Evolutionary conservation across 2,888 invertebrate genomes (phyloP).

Genomic region (Nephrotoma appendiculata): DNA sequence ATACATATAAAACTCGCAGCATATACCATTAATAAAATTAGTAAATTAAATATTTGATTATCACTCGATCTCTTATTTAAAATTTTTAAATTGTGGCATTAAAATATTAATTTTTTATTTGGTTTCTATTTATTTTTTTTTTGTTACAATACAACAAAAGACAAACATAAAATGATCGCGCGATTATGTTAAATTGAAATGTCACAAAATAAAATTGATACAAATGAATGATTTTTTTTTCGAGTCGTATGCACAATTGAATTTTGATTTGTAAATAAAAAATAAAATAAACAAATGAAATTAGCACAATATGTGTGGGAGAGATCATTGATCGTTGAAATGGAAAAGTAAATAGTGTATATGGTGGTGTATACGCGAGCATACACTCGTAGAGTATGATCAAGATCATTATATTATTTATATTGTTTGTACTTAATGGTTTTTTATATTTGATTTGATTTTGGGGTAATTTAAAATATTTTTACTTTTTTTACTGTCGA

Average conservation of each 20-base stretch:
- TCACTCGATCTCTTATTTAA: neutral
- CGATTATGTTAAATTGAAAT: neutral
- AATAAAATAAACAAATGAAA: neutral
- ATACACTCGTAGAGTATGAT: neutral
- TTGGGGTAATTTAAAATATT: neutral
- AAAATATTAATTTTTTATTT: neutral
- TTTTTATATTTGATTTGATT: neutral
- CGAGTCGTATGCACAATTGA: neutral
- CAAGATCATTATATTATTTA: neutral
- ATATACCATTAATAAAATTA: neutral
- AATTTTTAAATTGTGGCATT: neutral
- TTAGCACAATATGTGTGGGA: neutral
- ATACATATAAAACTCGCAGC: neutral
- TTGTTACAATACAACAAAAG: neutral
- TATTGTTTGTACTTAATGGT: neutral
- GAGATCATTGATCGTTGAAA: neutral
- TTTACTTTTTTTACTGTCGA: neutral
- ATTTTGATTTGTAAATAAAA: neutral
- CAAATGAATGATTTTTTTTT: neutral
- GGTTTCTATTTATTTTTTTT: neutral
- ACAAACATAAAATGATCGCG: neutral
- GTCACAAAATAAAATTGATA: neutral
- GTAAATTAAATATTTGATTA: neutral
- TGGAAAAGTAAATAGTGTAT: neutral
- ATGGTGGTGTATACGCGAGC: neutral